These are phyloP conservation scores for Gastrophryne carolinensis DNA, from an alignment of 2,797 vertebrate species.

Conservation along the genomic window DNA sequence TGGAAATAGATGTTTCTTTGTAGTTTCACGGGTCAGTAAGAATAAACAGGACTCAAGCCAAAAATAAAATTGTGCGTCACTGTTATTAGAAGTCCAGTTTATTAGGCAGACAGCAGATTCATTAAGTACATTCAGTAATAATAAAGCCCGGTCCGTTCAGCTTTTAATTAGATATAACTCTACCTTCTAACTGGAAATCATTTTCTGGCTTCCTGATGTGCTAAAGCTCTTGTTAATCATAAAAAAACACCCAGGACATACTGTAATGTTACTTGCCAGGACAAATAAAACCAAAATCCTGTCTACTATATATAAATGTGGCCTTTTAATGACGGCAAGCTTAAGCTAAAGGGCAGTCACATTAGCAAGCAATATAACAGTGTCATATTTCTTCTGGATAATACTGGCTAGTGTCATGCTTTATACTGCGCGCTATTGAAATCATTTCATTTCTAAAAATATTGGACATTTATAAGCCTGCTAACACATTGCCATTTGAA, in stretches of 20 bases:
- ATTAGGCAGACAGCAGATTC: not conserved
- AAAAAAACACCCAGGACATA: not conserved
- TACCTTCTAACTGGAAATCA: constrained; percentile 34
- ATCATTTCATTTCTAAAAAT: not conserved
- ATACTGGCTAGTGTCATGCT: too few species aligned
- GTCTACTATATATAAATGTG: not conserved
- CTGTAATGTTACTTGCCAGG: not conserved
- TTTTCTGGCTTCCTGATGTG: constrained; percentile 39
- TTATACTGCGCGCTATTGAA: not conserved
- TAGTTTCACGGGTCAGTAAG: not conserved
- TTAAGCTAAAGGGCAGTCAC: not conserved
- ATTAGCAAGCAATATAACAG: not conserved
- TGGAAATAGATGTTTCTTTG: not conserved
- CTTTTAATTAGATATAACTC: constrained; percentile 28
- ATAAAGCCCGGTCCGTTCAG: not conserved
- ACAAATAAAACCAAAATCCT: not conserved
- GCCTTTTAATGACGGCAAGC: too few species aligned
- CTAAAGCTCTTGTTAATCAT: constrained; percentile 28
- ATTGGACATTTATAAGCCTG: not conserved
- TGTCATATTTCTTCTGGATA: not conserved
- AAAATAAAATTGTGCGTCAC: not conserved
- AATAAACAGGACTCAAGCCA: not conserved
- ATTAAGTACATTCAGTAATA: constrained; percentile 25
- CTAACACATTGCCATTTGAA: not conserved
- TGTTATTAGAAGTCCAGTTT: not conserved